These are phyloP conservation scores for Prenolepis imparis DNA, from an alignment of 2,888 invertebrate genomes.

Conservation along the genomic window DNA sequence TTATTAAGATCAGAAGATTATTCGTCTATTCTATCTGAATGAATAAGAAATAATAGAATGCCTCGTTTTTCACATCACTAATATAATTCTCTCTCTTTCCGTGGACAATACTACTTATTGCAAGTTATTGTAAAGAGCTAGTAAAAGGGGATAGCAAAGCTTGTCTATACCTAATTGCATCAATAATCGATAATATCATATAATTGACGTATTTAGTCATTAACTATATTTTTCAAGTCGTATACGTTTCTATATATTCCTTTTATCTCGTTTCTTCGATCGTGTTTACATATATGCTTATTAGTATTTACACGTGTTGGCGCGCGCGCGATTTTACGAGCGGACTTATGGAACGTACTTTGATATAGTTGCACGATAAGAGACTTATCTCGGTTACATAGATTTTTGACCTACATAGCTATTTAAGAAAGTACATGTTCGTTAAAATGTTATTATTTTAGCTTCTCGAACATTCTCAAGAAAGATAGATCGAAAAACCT, in stretches of 20 bases:
- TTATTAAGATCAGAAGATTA: not conserved
- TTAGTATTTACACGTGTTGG: not conserved
- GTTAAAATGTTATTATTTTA: too few species aligned
- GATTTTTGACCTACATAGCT: not conserved
- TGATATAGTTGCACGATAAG: not conserved
- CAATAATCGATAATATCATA: constrained; percentile 10
- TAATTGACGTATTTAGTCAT: constrained; percentile 3
- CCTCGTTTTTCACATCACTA: not conserved
- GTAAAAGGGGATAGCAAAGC: not conserved
- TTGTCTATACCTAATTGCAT: not conserved
- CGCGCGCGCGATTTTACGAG: not conserved
- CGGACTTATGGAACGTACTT: not conserved
- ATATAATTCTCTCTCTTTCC: not conserved
- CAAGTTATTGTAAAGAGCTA: not conserved
- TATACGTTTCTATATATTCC: not conserved
- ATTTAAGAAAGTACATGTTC: too few species aligned
- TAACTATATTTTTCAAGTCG: not conserved
- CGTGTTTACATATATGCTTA: not conserved
- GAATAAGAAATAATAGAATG: constrained; percentile 14
- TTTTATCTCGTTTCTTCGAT: not conserved
- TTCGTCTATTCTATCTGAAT: not conserved
- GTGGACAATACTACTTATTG: not conserved
- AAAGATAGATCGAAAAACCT: too few species aligned
- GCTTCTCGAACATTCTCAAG: too few species aligned
- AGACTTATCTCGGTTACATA: not conserved